Evolutionary conservation across 2,888 invertebrate species (phyloP).

Genomic region (Spisula solida): DNA sequence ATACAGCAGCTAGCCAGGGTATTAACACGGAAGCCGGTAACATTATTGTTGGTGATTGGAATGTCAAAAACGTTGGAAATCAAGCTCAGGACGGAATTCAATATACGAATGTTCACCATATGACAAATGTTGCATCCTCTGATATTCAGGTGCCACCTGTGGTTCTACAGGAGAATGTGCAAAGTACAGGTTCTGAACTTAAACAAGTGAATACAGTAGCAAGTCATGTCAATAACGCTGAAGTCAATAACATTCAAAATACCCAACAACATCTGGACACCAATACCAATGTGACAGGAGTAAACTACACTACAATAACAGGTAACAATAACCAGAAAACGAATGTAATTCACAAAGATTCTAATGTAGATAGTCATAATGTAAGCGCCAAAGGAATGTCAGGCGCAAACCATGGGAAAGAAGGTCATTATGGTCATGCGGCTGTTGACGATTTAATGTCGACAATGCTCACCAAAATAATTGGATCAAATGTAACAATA

Average conservation of each 20-base stretch:
- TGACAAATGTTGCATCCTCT: background rate
- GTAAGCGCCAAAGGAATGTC: background rate
- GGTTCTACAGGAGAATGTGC: background rate
- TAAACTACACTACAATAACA: background rate
- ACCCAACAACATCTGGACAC: background rate
- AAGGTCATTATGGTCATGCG: background rate
- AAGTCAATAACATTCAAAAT: background rate
- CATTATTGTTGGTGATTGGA: conserved; percentile 28
- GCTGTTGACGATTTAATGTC: conserved; percentile 23
- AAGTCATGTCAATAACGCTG: background rate
- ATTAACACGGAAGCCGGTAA: background rate
- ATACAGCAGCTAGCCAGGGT: background rate
- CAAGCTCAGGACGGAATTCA: background rate
- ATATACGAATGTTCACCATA: conserved; percentile 12
- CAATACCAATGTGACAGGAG: background rate
- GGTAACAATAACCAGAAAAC: conserved; percentile 12
- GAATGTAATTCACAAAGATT: background rate
- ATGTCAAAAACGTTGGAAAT: background rate
- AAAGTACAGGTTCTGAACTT: background rate
- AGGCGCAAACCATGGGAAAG: background rate
- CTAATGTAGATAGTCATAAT: background rate
- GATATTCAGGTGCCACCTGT: conserved; percentile 9
- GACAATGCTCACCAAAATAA: conserved; percentile 7
- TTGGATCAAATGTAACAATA: conserved; percentile 30
- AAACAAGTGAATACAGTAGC: background rate